These are phyloP conservation scores for Sipha flava DNA, from an alignment of 1,140 invertebrate genomes.

Conservation along the genomic window DNA sequence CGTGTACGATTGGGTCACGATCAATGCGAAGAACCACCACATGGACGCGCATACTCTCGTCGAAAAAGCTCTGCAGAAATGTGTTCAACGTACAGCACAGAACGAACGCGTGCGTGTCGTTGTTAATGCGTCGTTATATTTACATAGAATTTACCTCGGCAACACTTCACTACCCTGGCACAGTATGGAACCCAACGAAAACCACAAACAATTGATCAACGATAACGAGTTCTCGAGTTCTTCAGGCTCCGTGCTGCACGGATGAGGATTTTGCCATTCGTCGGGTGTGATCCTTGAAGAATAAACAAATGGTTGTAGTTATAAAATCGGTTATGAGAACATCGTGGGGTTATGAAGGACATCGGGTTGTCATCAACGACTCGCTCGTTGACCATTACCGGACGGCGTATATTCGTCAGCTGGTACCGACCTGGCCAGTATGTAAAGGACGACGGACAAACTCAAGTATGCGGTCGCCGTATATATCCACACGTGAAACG, in stretches of 20 bases:
- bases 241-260: conserved; percentile 47
- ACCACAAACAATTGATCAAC: conserved; percentile 50
- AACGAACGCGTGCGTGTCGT: no score
- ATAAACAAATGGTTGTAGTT: background rate
- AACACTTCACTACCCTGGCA: conserved; percentile 49
- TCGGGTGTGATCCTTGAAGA: conserved; percentile 46
- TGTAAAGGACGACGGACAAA: conserved; percentile 72
- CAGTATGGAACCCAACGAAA: conserved; percentile 50
- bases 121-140: background rate
- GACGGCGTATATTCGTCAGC: no score
- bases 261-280: conserved; percentile 53
- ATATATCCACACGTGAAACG: conserved; percentile 85
- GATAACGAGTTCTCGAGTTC: conserved; percentile 50
- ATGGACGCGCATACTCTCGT: conserved; percentile 83
- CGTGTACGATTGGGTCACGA: conserved; percentile 98
- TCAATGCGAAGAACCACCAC: conserved; percentile 98
- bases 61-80: conserved; percentile 64
- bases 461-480: conserved; percentile 79
- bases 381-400: no score
- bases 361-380: no score
- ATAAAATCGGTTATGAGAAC: no score
- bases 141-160: conserved; percentile 45
- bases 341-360: no score
- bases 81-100: background rate
- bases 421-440: conserved; percentile 67